Evolutionary conservation across 2,113 vertebrate species (phyloP).

Genomic region (Amazona guildingii): DNA sequence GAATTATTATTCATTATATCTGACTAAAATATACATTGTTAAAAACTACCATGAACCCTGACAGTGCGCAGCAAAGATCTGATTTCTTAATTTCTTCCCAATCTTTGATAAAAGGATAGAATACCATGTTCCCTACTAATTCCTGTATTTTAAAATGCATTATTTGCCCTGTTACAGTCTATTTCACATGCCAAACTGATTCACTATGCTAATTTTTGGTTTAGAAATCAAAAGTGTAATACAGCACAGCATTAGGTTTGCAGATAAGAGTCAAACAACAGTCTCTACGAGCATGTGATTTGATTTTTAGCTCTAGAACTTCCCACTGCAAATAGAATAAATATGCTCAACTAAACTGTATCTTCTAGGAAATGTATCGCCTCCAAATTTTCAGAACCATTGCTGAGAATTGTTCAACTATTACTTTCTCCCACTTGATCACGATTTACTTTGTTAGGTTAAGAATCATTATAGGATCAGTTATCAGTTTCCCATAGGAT

Average conservation of each 20-base stretch:
- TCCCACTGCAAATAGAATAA: not conserved
- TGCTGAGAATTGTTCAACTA: not conserved
- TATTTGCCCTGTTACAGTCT: not conserved
- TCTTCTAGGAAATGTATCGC: not conserved
- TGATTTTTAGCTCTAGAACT: not conserved
- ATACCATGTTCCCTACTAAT: not conserved
- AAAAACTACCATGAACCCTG: not conserved
- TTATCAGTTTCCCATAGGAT: not conserved
- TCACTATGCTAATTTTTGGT: not conserved
- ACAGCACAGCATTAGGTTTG: not conserved
- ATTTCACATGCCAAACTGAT: not conserved
- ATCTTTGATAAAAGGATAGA: not conserved
- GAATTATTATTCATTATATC: not conserved
- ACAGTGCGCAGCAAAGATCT: not conserved
- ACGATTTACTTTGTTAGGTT: not conserved
- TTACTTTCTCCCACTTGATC: not conserved
- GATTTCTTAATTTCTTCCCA: not conserved
- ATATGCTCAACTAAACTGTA: rapidly evolving
- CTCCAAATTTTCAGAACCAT: not conserved
- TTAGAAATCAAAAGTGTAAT: not conserved
- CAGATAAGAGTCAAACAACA: not conserved
- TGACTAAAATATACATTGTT: not conserved
- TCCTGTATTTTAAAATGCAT: not conserved
- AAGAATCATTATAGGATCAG: not conserved
- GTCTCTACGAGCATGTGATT: not conserved